A percentile compares a stretch with the other conserved stretches of the same genome.
These are phyloP conservation scores for Nomia melanderi DNA, from an alignment of 1,140 invertebrate species.

Conservation along the genomic window DNA sequence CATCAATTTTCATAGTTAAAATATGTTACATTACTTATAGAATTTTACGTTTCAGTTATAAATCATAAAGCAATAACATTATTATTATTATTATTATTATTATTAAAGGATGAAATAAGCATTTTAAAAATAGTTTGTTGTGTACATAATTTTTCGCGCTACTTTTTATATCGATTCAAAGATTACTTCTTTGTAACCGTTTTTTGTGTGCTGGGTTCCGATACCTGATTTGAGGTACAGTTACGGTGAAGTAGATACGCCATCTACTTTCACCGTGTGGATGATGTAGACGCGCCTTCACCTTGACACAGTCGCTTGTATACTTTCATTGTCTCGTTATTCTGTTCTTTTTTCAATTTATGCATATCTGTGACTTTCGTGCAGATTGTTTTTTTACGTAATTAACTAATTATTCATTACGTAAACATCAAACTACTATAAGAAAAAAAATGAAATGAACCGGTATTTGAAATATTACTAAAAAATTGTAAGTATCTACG, in stretches of 20 bases:
- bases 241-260: slow-evolving; percentile 42
- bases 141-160: not conserved
- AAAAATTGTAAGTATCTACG: not conserved
- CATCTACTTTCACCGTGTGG: slow-evolving; percentile 67
- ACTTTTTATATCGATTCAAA: not conserved
- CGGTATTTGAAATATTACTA: not conserved
- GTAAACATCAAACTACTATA: not conserved
- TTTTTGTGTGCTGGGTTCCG: not conserved
- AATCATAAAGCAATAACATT: too few relatives aligned
- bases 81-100: not conserved
- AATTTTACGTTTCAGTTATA: not conserved
- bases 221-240: slow-evolving; percentile 44
- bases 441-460: not conserved
- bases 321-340: slow-evolving; percentile 24
- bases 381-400: too few relatives aligned
- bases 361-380: slow-evolving; percentile 1
- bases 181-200: not conserved
- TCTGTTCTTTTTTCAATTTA: slow-evolving; percentile 6
- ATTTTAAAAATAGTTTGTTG: not conserved
- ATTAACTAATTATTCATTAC: too few relatives aligned
- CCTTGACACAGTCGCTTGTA: slow-evolving; percentile 69
- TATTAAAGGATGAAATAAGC: not conserved
- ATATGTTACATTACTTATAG: not conserved
- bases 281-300: slow-evolving; percentile 64
- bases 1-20: slow-evolving; percentile 56